phyloP scores from a whole-genome alignment of 2,797 vertebrate genomes.

The Babyrousa celebensis region DNA sequence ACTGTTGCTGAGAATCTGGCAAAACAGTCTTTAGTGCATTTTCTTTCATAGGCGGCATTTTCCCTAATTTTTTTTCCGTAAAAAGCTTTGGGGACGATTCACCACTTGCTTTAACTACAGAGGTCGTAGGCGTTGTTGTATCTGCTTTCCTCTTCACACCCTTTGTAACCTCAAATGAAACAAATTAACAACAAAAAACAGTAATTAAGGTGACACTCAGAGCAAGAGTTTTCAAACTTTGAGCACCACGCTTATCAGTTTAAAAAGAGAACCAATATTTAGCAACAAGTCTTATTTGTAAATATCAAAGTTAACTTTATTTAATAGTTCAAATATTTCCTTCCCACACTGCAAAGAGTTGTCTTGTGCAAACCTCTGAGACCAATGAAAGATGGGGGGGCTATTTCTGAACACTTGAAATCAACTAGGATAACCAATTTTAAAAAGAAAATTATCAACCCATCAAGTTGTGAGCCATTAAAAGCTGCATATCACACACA shows the following conservation, averaged over 20 bases:
- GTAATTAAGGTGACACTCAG: background rate
- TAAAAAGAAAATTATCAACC: background rate
- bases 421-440: background rate
- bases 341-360: background rate
- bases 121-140: slow-evolving; percentile 90
- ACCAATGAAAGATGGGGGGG: slow-evolving; percentile 10
- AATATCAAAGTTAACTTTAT: slow-evolving; percentile 33
- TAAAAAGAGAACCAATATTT: background rate
- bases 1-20: slow-evolving; percentile 89
- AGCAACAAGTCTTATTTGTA: background rate
- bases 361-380: slow-evolving; percentile 52
- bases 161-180: slow-evolving; percentile 91
- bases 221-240: slow-evolving; percentile 17
- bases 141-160: slow-evolving; percentile 95
- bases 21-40: slow-evolving; percentile 91
- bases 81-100: slow-evolving; percentile 84
- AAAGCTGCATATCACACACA: background rate
- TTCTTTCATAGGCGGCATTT: slow-evolving; percentile 86
- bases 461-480: background rate
- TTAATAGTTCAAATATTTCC: slow-evolving; percentile 53
- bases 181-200: slow-evolving; percentile 44
- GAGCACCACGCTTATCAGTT: background rate
- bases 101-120: slow-evolving; percentile 85
- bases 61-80: slow-evolving; percentile 86
- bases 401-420: slow-evolving; percentile 17